Evolutionary conservation across 2,888 invertebrate genomes (phyloP).

Genomic region (Deladenus siricidicola): DNA sequence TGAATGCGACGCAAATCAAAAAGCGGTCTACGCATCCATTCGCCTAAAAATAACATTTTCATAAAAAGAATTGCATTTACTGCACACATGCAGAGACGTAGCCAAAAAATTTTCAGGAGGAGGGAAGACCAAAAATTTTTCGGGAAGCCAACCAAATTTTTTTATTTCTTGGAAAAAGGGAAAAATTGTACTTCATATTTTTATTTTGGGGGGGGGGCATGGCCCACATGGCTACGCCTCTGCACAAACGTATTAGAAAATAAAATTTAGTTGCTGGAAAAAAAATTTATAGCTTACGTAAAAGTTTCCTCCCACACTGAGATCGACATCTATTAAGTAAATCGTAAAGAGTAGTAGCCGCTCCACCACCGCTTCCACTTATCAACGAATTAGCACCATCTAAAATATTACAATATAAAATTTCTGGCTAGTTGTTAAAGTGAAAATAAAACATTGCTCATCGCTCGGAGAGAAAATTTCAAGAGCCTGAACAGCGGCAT

Average conservation of each 20-base stretch:
- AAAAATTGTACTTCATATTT: no score
- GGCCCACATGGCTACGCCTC: no score
- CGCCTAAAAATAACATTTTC: slow-evolving; percentile 26
- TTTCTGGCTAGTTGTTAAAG: background rate
- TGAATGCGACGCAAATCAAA: slow-evolving; percentile 34
- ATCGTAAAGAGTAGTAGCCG: slow-evolving; percentile 37
- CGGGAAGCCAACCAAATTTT: no score
- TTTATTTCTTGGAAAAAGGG: no score
- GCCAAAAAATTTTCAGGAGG: no score
- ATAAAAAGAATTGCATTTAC: background rate
- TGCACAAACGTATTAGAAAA: no score
- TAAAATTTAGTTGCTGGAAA: no score
- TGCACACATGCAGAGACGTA: no score
- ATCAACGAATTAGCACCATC: no score
- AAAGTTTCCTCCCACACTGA: slow-evolving; percentile 37
- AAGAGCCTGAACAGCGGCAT: slow-evolving; percentile 38
- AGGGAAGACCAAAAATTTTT: no score
- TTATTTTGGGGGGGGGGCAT: no score
- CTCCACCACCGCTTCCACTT: background rate
- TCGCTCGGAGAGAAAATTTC: slow-evolving; percentile 33
- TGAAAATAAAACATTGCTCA: background rate
- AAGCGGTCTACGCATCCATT: slow-evolving; percentile 50
- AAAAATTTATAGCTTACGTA: slow-evolving; percentile 26
- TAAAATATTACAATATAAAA: background rate
- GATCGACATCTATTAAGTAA: slow-evolving; percentile 48